Evolutionary conservation across 2,797 vertebrate species (phyloP).

Genomic region (Phalanger gymnotis): DNA sequence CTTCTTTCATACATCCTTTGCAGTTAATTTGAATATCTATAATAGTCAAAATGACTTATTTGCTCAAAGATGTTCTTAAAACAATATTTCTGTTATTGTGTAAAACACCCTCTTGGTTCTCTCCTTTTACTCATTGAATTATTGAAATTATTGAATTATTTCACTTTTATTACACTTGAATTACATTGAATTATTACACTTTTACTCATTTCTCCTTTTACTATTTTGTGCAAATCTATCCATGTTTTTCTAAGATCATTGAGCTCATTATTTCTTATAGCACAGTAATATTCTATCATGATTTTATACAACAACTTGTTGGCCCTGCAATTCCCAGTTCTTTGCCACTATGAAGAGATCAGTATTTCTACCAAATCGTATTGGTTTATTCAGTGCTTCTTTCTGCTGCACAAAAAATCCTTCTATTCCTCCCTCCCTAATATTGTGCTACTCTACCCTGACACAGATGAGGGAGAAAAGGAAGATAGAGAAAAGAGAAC

Average conservation of each 20-base stretch:
- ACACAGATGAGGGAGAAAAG: not conserved
- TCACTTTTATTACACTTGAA: no score
- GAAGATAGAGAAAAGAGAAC: not conserved
- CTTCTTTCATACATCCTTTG: no score
- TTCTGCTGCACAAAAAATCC: not conserved
- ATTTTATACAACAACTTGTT: not conserved
- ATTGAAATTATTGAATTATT: no score
- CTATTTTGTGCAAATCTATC: not conserved
- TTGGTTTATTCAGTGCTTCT: not conserved
- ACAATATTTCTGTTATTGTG: not conserved
- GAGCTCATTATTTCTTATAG: not conserved
- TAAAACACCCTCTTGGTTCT: not conserved
- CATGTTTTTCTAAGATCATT: not conserved
- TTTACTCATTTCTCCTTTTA: not conserved
- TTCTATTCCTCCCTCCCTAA: not conserved
- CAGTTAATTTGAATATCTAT: no score
- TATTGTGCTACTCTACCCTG: not conserved
- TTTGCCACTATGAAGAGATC: not conserved
- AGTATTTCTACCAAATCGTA: not conserved
- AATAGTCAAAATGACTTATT: no score
- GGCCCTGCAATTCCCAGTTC: not conserved
- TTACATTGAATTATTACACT: no score
- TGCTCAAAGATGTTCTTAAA: not conserved
- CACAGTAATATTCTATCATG: not conserved
- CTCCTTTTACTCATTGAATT: not conserved